A percentile compares a stretch with the other conserved stretches of the same genome.
These are phyloP conservation scores for Spialia ferax DNA, from an alignment of 2,888 invertebrate genomes.

Conservation along the genomic window DNA sequence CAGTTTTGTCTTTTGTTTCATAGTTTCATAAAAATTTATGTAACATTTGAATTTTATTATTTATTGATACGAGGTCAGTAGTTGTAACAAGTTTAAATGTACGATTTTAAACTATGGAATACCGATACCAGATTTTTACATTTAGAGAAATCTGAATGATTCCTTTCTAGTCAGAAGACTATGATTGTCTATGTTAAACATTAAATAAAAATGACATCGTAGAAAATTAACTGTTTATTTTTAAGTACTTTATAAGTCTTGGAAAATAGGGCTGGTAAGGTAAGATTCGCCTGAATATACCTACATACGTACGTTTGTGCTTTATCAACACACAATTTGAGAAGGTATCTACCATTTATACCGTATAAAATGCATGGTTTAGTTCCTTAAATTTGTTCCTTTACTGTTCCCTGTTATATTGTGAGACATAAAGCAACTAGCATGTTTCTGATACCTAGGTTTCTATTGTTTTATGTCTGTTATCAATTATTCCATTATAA, in stretches of 20 bases:
- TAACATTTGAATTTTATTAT: slow-evolving; percentile 78
- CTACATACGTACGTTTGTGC: slow-evolving; percentile 21
- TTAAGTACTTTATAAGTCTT: slow-evolving; percentile 57
- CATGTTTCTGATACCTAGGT: neutral
- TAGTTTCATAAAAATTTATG: slow-evolving; percentile 66
- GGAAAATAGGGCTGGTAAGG: slow-evolving; percentile 44
- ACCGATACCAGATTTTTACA: slow-evolving; percentile 65
- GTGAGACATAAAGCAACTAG: neutral
- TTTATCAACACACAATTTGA: slow-evolving; percentile 13
- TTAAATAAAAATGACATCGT: slow-evolving; percentile 44
- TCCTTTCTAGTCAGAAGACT: slow-evolving; percentile 84
- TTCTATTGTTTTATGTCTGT: no score
- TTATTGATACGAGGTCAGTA: slow-evolving; percentile 84
- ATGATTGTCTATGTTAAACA: slow-evolving; percentile 75
- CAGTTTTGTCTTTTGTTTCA: slow-evolving; percentile 75
- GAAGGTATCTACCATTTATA: slow-evolving; percentile 13
- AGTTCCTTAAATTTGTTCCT: slow-evolving; percentile 29
- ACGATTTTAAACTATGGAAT: slow-evolving; percentile 63
- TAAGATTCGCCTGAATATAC: slow-evolving; percentile 29
- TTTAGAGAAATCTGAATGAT: slow-evolving; percentile 71
- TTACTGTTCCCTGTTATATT: neutral
- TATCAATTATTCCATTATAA: no score
- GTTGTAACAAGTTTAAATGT: slow-evolving; percentile 65
- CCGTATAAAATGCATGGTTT: slow-evolving; percentile 14
- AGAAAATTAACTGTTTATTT: slow-evolving; percentile 46